A percentile compares a stretch with the other conserved stretches of the same genome.
Evolutionary conservation across 2,113 vertebrate species (phyloP).

Genomic region (Gallinago jamesoni): DNA sequence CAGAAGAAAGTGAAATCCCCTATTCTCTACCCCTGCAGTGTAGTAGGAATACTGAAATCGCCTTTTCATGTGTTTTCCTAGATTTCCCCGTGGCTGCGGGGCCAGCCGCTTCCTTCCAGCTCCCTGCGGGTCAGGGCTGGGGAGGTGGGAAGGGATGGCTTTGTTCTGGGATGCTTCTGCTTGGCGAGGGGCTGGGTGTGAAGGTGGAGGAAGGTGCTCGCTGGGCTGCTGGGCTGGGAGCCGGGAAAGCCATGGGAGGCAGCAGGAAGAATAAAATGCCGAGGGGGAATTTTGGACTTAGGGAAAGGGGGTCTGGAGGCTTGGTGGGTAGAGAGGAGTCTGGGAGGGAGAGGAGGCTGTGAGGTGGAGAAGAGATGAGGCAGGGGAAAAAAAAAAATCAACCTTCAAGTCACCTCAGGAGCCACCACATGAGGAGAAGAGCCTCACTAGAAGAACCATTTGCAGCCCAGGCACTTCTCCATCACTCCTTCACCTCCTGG

Average conservation of each 20-base stretch:
- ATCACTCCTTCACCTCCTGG: background rate
- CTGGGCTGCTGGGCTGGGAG: background rate
- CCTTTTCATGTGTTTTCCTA: background rate
- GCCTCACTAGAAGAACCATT: background rate
- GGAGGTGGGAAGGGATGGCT: background rate
- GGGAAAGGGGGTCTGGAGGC: background rate
- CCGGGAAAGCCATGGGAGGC: background rate
- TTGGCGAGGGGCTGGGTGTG: background rate
- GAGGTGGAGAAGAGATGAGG: background rate
- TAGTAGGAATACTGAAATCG: background rate
- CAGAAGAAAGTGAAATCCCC: background rate
- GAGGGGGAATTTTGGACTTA: background rate
- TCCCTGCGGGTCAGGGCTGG: background rate
- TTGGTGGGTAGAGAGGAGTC: background rate
- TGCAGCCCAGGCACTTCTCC: background rate
- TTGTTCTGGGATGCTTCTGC: background rate
- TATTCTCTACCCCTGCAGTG: background rate
- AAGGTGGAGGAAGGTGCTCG: background rate
- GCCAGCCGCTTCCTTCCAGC: background rate
- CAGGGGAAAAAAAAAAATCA: background rate
- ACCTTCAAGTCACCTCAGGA: background rate
- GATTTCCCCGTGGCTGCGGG: background rate
- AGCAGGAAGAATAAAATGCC: background rate
- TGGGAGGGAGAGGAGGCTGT: background rate
- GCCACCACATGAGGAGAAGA: background rate